Evolutionary conservation across 2,888 invertebrate genomes (phyloP), one percentile per base, ranked within the genome.

Genomic region (Nesidiocoris tenuis): DNA sequence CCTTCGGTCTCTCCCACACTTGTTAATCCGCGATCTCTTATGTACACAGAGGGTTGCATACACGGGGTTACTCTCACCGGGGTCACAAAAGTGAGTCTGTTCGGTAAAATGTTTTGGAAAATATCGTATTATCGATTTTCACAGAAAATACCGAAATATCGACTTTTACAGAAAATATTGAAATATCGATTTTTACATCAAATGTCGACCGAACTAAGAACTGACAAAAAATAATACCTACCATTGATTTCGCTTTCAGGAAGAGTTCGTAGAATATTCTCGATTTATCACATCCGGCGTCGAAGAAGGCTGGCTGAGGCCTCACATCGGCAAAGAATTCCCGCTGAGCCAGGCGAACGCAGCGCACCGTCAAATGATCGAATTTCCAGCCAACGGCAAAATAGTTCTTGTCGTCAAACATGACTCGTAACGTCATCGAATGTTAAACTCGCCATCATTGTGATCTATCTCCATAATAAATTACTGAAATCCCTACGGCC

Each of bases 281-380:
- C 80, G 80, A n/a, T 82, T 81, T n/a, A 80, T 86, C 21, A 77
- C 80, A n/a, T 80, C 82, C 17, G 85, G 85, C 2, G 82, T 84
- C 55, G 80, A 82, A 67, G 79, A 81, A 23, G 85, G 85, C 1
- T 84, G 84, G 84, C 70, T 86, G 39, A 80, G 80, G 21, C 86
- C 86, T 1, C 80, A 84, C 3, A 81, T 86, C n/a, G 83, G 82
- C 24, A 82, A 82, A 64, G 82, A 82, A 61, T 86, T 84, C 78
- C 72, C 81, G 5, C 78, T 86, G 66, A 83, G 82, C 0, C 81
- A 85, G 54, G 84, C 83, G 21, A 79, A 81, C 7, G 77, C 82
- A 64, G 85, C 85, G 16, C 86, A 86, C 76, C 24, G 61, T 16
- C 21, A 23, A 22, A 61, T 75, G 67, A 23, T 17, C 1, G 56